These are phyloP conservation scores for Drosophila hydei DNA, from an alignment of 1,140 invertebrate species.

Conservation along the genomic window DNA sequence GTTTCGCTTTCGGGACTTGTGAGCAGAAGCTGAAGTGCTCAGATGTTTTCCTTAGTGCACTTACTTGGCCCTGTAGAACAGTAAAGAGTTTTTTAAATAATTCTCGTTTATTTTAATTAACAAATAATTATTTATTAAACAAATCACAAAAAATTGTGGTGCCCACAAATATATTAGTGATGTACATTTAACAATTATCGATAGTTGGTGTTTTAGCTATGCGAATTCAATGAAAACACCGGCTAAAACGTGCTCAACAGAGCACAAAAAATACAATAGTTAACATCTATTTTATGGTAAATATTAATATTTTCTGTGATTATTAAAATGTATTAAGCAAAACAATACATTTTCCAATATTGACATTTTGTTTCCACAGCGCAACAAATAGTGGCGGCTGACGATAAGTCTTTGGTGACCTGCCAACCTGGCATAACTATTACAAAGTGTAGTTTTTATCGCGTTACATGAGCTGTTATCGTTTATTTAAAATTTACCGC, in stretches of 20 bases:
- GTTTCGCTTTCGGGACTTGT: neutral
- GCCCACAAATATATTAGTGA: constrained; percentile 29
- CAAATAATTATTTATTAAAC: constrained; percentile 16
- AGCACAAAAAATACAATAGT: too few species aligned
- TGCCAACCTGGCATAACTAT: constrained; percentile 36
- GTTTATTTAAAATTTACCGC: constrained; percentile 2
- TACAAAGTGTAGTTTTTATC: too few species aligned
- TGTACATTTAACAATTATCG: constrained; percentile 1
- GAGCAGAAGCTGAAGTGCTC: neutral
- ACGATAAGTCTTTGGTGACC: neutral
- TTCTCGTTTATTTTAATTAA: constrained; percentile 1
- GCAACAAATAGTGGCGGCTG: neutral
- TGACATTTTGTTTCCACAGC: too few species aligned
- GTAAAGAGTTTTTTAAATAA: neutral
- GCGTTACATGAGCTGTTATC: neutral
- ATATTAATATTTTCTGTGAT: too few species aligned
- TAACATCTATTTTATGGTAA: too few species aligned
- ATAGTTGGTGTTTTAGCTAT: neutral
- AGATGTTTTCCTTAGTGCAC: neutral
- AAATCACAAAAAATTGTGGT: constrained; percentile 30
- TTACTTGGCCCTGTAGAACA: neutral
- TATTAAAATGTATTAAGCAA: too few species aligned
- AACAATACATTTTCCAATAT: too few species aligned
- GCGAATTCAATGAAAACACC: neutral
- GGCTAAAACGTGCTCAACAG: neutral